Evolutionary conservation across 2,888 invertebrate species (phyloP).

Genomic region (Pristionchus exspectatus): DNA sequence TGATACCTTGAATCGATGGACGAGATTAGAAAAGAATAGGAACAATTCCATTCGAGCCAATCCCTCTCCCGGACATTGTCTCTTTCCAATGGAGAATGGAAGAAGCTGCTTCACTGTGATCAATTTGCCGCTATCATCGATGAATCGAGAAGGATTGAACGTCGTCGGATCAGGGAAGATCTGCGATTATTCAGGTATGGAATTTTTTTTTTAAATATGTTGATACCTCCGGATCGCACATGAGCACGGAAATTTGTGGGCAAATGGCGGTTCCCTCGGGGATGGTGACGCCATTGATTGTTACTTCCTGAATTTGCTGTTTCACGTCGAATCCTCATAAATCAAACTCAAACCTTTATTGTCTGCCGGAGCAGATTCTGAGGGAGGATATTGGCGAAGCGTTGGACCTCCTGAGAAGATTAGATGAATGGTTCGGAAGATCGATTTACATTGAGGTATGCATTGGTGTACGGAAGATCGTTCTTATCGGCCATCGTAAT

Average conservation of each 20-base stretch:
- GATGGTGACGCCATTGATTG: constrained; percentile 45
- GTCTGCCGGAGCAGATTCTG: constrained; percentile 57
- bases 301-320: constrained; percentile 33
- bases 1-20: constrained; percentile 60
- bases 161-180: constrained; percentile 61
- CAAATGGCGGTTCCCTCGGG: constrained; percentile 59
- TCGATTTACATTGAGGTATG: constrained; percentile 60
- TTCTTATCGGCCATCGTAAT: constrained; percentile 60
- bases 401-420: constrained; percentile 60
- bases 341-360: too few relatives aligned
- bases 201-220: too few relatives aligned
- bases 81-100: constrained; percentile 65
- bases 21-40: constrained; percentile 62
- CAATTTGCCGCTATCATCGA: constrained; percentile 56
- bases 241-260: constrained; percentile 62
- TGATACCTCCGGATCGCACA: constrained; percentile 60
- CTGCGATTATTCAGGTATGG: constrained; percentile 54
- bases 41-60: constrained; percentile 63
- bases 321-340: too few relatives aligned
- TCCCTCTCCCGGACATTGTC: constrained; percentile 66
- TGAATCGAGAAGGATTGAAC: constrained; percentile 59
- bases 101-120: constrained; percentile 54
- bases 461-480: constrained; percentile 60
- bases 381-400: constrained; percentile 63
- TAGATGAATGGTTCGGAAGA: not conserved